These are phyloP conservation scores for Automeris io DNA, from an alignment of 2,888 invertebrate species.

Conservation along the genomic window DNA sequence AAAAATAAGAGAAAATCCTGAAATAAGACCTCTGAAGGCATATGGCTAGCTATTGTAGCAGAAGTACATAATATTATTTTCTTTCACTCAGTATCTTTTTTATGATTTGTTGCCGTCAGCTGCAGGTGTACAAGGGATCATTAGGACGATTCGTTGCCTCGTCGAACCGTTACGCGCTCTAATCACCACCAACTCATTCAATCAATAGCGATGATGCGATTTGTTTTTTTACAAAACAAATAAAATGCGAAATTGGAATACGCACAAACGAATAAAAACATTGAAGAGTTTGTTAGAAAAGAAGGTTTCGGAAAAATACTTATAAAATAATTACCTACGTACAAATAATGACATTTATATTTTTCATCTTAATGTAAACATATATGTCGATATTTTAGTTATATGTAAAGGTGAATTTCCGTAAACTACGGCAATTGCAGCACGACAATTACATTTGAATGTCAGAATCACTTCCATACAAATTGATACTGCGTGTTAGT, in stretches of 20 bases:
- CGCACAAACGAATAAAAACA: no score
- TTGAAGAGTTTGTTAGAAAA: no score
- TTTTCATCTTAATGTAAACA: no score
- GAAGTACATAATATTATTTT: slow-evolving; percentile 36
- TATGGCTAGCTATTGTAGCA: slow-evolving; percentile 2
- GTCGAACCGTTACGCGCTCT: slow-evolving; percentile 20
- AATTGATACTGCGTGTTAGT: no score
- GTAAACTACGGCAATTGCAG: no score
- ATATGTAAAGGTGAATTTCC: no score
- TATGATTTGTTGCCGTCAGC: slow-evolving; percentile 47
- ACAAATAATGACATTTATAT: no score
- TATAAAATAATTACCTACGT: no score
- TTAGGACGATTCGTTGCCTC: slow-evolving; percentile 38
- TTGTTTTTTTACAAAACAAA: slow-evolving; percentile 12
- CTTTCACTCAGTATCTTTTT: slow-evolving; percentile 44
- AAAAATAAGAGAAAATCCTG: neutral
- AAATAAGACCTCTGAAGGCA: neutral
- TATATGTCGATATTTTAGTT: no score
- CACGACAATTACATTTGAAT: no score
- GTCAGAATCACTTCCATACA: no score
- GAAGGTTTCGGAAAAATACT: no score
- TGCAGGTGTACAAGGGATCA: slow-evolving; percentile 53
- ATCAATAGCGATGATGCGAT: slow-evolving; percentile 24
- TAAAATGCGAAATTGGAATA: slow-evolving; percentile 14
- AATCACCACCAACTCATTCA: slow-evolving; percentile 37